Evolutionary conservation across 1,140 invertebrate species (phyloP).

Genomic region (Luehdorfia chinensis): DNA sequence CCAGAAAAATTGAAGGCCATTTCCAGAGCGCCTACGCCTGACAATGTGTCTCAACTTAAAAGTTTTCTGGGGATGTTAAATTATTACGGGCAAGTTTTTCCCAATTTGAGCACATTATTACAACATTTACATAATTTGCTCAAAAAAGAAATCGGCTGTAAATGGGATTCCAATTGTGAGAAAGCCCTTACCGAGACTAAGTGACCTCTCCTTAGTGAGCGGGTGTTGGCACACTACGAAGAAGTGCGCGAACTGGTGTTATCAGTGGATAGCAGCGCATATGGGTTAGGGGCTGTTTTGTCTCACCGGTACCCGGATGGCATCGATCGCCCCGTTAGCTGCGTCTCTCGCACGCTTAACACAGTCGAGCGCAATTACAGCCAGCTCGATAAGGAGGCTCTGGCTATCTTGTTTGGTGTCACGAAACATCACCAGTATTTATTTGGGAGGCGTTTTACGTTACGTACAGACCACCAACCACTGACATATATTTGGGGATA

Average conservation of each 20-base stretch:
- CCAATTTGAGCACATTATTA: too few species aligned
- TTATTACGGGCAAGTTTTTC: too few species aligned
- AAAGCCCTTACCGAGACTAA: background rate
- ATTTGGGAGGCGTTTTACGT: slow-evolving; percentile 19
- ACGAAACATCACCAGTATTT: too few species aligned
- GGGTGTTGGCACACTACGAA: slow-evolving; percentile 56
- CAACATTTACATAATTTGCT: too few species aligned
- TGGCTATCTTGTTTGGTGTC: slow-evolving; percentile 67
- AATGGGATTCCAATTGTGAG: background rate
- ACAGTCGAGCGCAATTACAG: slow-evolving; percentile 68
- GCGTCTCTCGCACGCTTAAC: slow-evolving; percentile 64
- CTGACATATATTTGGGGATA: slow-evolving; percentile 29
- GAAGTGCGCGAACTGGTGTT: slow-evolving; percentile 49
- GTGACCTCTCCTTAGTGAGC: background rate
- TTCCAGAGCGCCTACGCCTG: too few species aligned
- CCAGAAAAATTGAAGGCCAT: too few species aligned
- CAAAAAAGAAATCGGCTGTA: too few species aligned
- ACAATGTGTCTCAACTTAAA: too few species aligned
- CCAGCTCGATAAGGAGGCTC: slow-evolving; percentile 76
- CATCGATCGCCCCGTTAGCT: slow-evolving; percentile 64
- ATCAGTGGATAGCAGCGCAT: too few species aligned
- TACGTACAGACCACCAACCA: too few species aligned
- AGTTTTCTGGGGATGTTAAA: too few species aligned
- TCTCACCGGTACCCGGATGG: slow-evolving; percentile 48
- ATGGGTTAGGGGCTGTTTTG: slow-evolving; percentile 69